Evolutionary conservation across 1,140 invertebrate species (phyloP).

Genomic region (Olivierus martensii): DNA sequence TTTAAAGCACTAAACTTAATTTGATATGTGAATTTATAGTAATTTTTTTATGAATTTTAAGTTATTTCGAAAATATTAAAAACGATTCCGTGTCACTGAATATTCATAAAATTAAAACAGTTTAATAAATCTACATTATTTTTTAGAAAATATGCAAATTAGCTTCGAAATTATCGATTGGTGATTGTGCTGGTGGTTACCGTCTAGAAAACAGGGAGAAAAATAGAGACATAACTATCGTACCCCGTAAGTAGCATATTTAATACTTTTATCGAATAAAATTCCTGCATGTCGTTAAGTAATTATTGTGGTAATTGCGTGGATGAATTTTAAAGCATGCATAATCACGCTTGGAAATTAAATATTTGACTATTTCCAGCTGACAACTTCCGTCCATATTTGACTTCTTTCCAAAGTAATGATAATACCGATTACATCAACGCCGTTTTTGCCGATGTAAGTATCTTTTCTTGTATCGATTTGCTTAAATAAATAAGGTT

Average conservation of each 20-base stretch:
- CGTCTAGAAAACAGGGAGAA: slow-evolving; percentile 91
- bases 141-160: slow-evolving; percentile 77
- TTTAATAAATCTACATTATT: background rate
- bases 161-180: slow-evolving; percentile 86
- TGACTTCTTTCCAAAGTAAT: slow-evolving; percentile 90
- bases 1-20: slow-evolving; percentile 83
- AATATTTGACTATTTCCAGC: slow-evolving; percentile 40
- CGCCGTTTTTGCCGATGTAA: slow-evolving; percentile 95
- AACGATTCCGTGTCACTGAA: background rate
- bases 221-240: slow-evolving; percentile 90
- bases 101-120: background rate
- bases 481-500: background rate
- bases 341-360: slow-evolving; percentile 54
- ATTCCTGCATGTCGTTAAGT: slow-evolving; percentile 53
- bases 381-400: slow-evolving; percentile 92
- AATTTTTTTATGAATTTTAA: background rate
- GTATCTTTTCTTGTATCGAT: slow-evolving; percentile 29
- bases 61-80: background rate
- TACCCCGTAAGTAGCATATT: slow-evolving; percentile 66
- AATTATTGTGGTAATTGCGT: slow-evolving; percentile 98
- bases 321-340: slow-evolving; percentile 89
- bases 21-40: slow-evolving; percentile 36
- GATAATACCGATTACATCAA: slow-evolving; percentile 98
- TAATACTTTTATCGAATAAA: background rate
- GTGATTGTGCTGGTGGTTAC: slow-evolving; percentile 97